Evolutionary conservation across 2,888 invertebrate species (phyloP).

Genomic region (Thymelicus sylvestris): DNA sequence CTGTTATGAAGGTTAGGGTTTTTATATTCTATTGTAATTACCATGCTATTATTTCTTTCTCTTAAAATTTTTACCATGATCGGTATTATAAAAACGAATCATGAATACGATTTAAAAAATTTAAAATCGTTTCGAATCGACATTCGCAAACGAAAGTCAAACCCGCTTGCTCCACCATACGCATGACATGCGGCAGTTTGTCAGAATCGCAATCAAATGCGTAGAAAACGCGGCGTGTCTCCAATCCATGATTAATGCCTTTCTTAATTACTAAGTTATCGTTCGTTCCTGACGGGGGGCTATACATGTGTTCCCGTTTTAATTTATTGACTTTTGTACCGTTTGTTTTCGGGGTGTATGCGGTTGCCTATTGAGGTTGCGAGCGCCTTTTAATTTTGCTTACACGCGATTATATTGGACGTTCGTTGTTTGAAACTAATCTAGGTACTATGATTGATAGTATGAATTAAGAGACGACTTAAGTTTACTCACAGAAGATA

Average conservation of each 20-base stretch:
- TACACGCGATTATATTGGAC: constrained; percentile 28
- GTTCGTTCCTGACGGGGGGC: constrained; percentile 54
- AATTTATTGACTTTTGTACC: constrained; percentile 76
- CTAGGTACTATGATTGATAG: neutral
- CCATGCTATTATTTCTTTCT: too few relatives aligned
- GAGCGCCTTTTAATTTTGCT: constrained; percentile 27
- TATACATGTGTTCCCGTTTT: constrained; percentile 76
- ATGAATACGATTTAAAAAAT: neutral
- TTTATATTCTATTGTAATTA: too few relatives aligned
- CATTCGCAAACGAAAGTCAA: neutral
- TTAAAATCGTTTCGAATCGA: neutral
- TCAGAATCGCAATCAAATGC: constrained; percentile 73
- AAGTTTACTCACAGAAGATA: too few relatives aligned
- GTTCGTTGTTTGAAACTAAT: neutral
- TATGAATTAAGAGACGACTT: neutral
- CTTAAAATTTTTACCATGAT: too few relatives aligned
- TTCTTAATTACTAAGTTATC: constrained; percentile 83
- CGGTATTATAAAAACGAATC: too few relatives aligned
- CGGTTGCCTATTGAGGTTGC: constrained; percentile 34
- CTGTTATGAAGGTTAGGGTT: too few relatives aligned
- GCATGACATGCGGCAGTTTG: constrained; percentile 78
- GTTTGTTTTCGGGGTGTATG: constrained; percentile 55
- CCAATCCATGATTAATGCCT: constrained; percentile 80
- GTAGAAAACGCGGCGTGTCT: constrained; percentile 62
- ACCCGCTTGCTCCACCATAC: constrained; percentile 36